Conservation (phyloP, 2,797 vertebrate genomes). For the Sitta carolinensis region DNA sequence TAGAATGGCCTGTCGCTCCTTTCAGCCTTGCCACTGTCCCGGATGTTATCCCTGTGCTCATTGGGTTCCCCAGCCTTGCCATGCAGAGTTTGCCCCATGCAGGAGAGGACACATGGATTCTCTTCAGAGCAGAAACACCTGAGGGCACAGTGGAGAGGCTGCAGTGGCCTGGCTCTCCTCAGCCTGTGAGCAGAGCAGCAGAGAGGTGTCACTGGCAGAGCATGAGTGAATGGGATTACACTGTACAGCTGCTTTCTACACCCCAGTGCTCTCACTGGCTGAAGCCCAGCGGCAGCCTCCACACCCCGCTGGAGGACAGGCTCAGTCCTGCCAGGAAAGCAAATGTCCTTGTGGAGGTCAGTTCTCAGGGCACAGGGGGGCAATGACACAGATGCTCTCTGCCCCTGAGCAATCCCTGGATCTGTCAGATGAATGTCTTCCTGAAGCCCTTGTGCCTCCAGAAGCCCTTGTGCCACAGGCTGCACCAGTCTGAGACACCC, state of each 20-base stretch:
- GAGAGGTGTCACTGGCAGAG: not conserved
- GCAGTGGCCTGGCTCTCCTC: not conserved
- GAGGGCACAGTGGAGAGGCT: not conserved
- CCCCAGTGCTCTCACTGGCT: not conserved
- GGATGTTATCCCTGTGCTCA: not conserved
- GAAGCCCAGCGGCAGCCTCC: not conserved
- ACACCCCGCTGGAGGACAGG: no score
- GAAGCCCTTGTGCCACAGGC: not conserved
- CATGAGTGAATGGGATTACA: fast-evolving
- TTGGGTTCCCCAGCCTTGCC: fast-evolving
- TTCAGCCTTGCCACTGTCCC: not conserved
- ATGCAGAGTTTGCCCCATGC: no score
- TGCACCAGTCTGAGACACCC: not conserved
- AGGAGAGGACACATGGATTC: no score
- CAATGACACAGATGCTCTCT: not conserved
- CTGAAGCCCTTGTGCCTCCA: not conserved
- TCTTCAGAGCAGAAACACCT: not conserved
- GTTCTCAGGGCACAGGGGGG: not conserved
- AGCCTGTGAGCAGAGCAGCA: not conserved
- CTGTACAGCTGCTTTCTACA: not conserved
- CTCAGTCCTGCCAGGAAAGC: not conserved
- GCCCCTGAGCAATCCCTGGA: not conserved
- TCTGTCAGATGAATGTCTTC: not conserved
- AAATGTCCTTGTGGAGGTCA: not conserved
- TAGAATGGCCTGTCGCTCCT: not conserved